These are phyloP conservation scores for Trachelus troglodyta DNA, from an alignment of 2,888 invertebrate genomes.

Conservation along the genomic window DNA sequence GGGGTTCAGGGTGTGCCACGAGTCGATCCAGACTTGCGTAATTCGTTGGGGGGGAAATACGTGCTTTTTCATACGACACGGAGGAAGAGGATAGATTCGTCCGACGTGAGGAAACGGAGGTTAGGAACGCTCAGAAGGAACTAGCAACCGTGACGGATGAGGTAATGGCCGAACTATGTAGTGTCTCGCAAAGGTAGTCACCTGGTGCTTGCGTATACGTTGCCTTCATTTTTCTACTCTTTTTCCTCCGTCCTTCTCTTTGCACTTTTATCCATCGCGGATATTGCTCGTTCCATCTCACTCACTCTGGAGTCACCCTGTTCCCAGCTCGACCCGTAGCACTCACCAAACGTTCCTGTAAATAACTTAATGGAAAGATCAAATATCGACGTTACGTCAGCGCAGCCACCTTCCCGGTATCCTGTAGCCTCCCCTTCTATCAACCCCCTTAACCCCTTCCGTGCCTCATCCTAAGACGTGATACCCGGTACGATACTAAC, in stretches of 20 bases:
- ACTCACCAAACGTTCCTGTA: neutral
- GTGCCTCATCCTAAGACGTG: neutral
- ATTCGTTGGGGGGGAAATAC: conserved; percentile 19
- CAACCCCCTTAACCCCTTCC: neutral
- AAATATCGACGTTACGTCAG: neutral
- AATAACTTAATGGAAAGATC: neutral
- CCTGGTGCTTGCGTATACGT: conserved; percentile 5
- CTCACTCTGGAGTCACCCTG: conserved; percentile 21
- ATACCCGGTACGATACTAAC: neutral
- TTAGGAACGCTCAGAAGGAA: neutral
- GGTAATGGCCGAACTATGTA: conserved; percentile 5
- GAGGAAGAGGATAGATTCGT: conserved; percentile 18
- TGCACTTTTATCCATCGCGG: neutral
- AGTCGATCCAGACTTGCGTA: conserved; percentile 25
- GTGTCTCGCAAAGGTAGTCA: neutral
- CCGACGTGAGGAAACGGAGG: conserved; percentile 5
- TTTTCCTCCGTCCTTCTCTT: conserved; percentile 9
- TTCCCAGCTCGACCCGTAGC: conserved; percentile 24
- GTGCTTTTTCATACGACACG: conserved; percentile 19
- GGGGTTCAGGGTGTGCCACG: neutral
- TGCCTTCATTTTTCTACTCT: conserved; percentile 16
- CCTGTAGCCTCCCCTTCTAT: neutral
- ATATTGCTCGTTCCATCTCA: neutral
- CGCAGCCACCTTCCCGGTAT: neutral
- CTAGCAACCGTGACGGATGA: neutral